phyloP scores from a whole-genome alignment of 2,797 vertebrate species.

The Platyrinchus mystaceus region DNA sequence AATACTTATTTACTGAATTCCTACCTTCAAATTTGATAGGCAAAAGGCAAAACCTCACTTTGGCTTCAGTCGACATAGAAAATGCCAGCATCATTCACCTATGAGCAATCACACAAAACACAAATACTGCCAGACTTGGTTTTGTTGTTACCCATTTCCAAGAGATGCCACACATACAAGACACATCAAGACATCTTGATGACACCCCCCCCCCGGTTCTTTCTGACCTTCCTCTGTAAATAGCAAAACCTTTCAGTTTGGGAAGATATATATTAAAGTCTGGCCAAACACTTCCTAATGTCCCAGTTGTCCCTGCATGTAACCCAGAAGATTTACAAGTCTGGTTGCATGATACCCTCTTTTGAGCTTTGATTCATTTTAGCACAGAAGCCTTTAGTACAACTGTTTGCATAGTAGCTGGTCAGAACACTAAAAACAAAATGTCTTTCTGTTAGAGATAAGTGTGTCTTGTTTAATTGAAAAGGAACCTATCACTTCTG shows the following conservation, averaged over 20 bases:
- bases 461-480: neutral
- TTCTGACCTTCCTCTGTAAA: neutral
- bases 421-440: neutral
- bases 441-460: neutral
- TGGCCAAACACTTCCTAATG: neutral
- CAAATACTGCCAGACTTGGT: neutral
- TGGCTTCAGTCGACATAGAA: neutral
- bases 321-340: neutral
- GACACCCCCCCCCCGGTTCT: fast-evolving
- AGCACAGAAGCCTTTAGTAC: neutral
- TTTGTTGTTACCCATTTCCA: neutral
- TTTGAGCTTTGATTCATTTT: neutral
- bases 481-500: neutral
- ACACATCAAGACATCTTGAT: neutral
- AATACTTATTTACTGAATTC: neutral
- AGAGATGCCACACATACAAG: neutral
- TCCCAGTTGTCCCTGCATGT: neutral
- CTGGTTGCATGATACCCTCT: neutral
- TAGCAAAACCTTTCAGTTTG: neutral
- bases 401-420: neutral
- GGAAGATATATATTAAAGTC: neutral
- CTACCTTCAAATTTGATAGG: neutral
- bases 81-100: neutral
- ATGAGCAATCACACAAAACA: neutral
- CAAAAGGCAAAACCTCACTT: neutral